phyloP scores from a whole-genome alignment of 2,888 invertebrate genomes.

The Anaspis maculata region DNA sequence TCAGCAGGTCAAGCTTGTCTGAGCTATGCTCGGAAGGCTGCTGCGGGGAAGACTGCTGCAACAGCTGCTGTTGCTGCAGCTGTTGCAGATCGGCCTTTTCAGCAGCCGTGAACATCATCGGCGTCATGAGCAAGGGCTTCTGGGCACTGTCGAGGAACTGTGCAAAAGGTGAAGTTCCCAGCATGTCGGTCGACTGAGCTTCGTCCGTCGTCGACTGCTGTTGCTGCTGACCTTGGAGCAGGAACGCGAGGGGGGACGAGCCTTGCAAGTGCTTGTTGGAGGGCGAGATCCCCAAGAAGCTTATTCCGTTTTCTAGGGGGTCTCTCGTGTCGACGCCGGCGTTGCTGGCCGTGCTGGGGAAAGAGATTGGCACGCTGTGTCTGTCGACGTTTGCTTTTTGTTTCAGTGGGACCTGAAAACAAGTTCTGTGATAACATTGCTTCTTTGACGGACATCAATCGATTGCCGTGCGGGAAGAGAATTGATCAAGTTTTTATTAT shows the following conservation, averaged over 20 bases:
- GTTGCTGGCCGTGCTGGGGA: slow-evolving; percentile 22
- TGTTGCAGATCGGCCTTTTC: slow-evolving; percentile 9
- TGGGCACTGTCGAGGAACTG: slow-evolving; percentile 47
- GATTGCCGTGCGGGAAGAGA: no score
- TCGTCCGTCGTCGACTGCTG: slow-evolving; percentile 13
- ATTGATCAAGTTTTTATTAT: no score
- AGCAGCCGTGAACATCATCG: slow-evolving; percentile 67
- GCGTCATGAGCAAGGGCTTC: slow-evolving; percentile 75
- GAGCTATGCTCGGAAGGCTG: slow-evolving; percentile 2
- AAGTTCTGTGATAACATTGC: no score
- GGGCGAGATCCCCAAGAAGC: slow-evolving; percentile 48
- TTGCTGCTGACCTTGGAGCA: slow-evolving; percentile 26
- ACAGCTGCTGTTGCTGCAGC: no score
- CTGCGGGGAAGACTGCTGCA: no score
- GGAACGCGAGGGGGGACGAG: slow-evolving; percentile 26
- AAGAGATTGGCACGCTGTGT: slow-evolving; percentile 32
- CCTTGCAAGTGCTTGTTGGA: slow-evolving; percentile 36
- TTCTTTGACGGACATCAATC: no score
- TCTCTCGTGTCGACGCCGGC: slow-evolving; percentile 14
- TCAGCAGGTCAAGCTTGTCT: slow-evolving; percentile 60
- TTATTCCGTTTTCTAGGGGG: slow-evolving; percentile 45
- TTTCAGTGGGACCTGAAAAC: slow-evolving; percentile 6
- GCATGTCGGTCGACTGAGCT: slow-evolving; percentile 16
- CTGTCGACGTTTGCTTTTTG: slow-evolving; percentile 27
- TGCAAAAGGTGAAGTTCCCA: slow-evolving; percentile 47